Evolutionary conservation across 2,113 vertebrate genomes (phyloP).

Genomic region (Chloropsis hardwickii): DNA sequence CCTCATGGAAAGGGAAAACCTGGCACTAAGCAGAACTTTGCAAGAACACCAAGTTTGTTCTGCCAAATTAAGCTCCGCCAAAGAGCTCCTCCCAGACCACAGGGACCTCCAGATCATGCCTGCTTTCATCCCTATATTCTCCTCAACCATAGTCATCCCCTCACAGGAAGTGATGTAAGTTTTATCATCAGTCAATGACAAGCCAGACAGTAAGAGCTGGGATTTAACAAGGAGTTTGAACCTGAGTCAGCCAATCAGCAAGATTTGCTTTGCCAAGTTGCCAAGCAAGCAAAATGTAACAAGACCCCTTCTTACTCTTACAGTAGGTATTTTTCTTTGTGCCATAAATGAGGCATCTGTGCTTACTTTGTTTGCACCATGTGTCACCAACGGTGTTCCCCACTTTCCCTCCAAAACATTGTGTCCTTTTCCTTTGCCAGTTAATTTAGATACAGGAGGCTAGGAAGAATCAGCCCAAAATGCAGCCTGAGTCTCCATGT

Average conservation of each 20-base stretch:
- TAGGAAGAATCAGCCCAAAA: neutral
- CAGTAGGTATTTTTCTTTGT: neutral
- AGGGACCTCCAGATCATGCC: neutral
- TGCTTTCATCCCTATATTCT: neutral
- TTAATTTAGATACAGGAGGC: neutral
- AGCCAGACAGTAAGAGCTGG: neutral
- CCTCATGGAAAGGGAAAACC: neutral
- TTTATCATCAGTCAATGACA: neutral
- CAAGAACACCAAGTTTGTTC: neutral
- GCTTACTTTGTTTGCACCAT: no score
- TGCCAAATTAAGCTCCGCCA: neutral
- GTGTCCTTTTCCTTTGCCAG: neutral
- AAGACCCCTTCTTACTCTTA: neutral
- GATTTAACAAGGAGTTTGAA: neutral
- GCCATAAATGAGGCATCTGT: fast-evolving
- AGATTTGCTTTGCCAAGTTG: neutral
- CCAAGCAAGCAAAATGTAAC: neutral
- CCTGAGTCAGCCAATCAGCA: neutral
- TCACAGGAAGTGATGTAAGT: fast-evolving
- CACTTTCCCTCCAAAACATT: neutral
- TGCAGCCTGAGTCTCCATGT: neutral
- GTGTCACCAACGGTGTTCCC: fast-evolving
- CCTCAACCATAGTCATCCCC: neutral
- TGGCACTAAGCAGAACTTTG: neutral
- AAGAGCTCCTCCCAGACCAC: neutral